Base-by-base conservation (phyloP, 2,888 invertebrate species). In the Antheraea assamensis region DNA sequence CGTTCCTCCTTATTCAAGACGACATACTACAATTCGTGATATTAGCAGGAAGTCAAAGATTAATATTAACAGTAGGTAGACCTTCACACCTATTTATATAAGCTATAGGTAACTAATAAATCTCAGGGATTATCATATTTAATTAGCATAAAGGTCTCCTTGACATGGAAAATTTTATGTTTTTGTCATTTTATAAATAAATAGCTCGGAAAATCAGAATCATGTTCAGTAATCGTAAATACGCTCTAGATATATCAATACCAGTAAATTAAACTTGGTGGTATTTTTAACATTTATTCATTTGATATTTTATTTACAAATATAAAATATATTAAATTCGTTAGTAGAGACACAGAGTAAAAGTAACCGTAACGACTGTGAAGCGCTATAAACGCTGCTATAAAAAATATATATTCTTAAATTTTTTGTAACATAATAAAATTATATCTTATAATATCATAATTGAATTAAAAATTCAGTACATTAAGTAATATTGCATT, bases 1-100 rank as follows among this genome's bases (percentile, higher is more conserved):
- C 78, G 79, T 78, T 87, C 87, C 86, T 90, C 87, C 88, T 88
- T 76, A 64, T 70, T 70, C 73, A 73, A 76, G 49, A 72, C 70
- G 70, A 71, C 66, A 73, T 72, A 72, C 30, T 72, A 72, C 30
- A n/a, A 70, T 72, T 30, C 30, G 75, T 27, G 73, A 75, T 71
- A 72, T 55, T 42, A 58, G 24, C 35, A 31, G 55, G 30, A 58
- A 71, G 35, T 71, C 61, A 17, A 30, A 64, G n/a, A 24, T n/a
- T 24, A 64, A 64, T 30, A 64, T 35, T 68, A 68, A 3, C 35
- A 19, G n/a, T 35, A 68, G 35, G 10, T 35, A 35, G n/a, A 71
- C 35, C 35, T 35, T 35, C 47, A 7, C 31, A 42, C 24, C 42
- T 52, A 21, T 47, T 71, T 68, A 55, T 68, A 71, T 66, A 68